phyloP scores from a whole-genome alignment of 2,797 vertebrate species.

The Schizothorax lantsangensis region DNA sequence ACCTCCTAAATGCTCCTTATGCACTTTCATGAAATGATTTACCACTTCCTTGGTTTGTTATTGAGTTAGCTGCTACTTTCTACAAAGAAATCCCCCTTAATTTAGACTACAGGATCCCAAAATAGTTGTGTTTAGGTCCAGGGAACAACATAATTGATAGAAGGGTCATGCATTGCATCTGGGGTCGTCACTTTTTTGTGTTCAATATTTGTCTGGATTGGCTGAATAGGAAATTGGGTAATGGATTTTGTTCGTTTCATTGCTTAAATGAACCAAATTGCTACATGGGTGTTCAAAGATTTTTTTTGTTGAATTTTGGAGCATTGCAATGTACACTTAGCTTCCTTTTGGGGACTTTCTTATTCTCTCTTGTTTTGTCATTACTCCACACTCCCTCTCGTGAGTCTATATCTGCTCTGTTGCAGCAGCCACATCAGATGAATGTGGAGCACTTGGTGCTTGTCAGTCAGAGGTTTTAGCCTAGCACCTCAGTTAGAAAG shows the following conservation, averaged over 20 bases:
- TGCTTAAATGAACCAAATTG: background rate
- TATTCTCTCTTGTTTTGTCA: background rate
- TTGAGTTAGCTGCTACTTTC: background rate
- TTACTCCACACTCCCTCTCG: background rate
- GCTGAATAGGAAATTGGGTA: background rate
- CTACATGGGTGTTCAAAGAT: background rate
- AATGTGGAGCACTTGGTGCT: constrained; percentile 75
- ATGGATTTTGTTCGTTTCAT: background rate
- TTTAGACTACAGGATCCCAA: constrained; percentile 31
- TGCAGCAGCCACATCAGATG: constrained; percentile 66
- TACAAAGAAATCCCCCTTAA: background rate
- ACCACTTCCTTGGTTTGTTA: background rate
- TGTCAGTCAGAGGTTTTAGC: constrained; percentile 78
- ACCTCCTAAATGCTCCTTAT: background rate
- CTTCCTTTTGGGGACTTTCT: background rate
- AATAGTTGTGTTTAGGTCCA: background rate
- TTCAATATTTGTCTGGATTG: background rate
- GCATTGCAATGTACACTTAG: background rate
- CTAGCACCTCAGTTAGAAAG: constrained; percentile 66
- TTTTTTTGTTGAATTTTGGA: background rate
- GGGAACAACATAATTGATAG: constrained; percentile 10
- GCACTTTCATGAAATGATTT: background rate
- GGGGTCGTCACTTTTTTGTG: background rate
- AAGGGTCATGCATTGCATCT: background rate
- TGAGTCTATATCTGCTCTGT: constrained; percentile 38